Percentiles rank a stretch among this genome's conserved stretches.
Evolutionary conservation across 2,797 vertebrate genomes (phyloP).

Genomic region (Botia almorhae): DNA sequence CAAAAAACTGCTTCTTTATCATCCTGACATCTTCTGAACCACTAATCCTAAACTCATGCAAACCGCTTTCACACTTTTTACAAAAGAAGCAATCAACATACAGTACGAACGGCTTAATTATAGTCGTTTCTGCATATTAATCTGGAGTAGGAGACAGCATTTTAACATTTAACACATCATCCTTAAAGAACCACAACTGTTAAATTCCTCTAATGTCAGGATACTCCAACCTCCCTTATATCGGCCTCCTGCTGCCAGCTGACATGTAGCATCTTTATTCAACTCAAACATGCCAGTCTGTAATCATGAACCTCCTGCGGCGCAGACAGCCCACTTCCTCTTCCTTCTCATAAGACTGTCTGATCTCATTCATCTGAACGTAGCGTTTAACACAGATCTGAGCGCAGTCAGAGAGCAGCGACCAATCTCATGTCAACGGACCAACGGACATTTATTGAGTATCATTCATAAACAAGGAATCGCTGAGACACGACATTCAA

Average conservation of each 20-base stretch:
- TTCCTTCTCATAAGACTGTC: background rate
- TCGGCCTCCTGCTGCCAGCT: background rate
- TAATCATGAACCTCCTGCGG: background rate
- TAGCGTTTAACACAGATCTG: conserved; percentile 1
- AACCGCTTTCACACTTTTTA: too few relatives aligned
- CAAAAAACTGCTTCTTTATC: background rate
- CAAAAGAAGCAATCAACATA: too few relatives aligned
- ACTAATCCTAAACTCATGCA: too few relatives aligned
- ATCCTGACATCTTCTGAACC: background rate
- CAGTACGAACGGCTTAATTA: too few relatives aligned
- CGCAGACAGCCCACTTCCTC: background rate
- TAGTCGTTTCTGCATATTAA: background rate
- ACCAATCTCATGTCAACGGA: too few relatives aligned
- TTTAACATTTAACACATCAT: background rate
- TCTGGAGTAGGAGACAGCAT: background rate
- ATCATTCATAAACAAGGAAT: too few relatives aligned
- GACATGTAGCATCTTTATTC: background rate
- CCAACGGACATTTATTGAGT: too few relatives aligned
- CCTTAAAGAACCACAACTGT: background rate
- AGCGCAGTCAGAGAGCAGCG: background rate
- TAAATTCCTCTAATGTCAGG: background rate
- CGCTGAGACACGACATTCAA: too few relatives aligned
- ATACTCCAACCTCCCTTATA: background rate
- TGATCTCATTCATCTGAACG: background rate
- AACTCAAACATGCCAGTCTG: conserved; percentile 39